Percentiles rank a stretch among this genome's conserved stretches.
These are phyloP conservation scores for Zaprionus bogoriensis DNA, from an alignment of 2,888 invertebrate species.

Conservation along the genomic window DNA sequence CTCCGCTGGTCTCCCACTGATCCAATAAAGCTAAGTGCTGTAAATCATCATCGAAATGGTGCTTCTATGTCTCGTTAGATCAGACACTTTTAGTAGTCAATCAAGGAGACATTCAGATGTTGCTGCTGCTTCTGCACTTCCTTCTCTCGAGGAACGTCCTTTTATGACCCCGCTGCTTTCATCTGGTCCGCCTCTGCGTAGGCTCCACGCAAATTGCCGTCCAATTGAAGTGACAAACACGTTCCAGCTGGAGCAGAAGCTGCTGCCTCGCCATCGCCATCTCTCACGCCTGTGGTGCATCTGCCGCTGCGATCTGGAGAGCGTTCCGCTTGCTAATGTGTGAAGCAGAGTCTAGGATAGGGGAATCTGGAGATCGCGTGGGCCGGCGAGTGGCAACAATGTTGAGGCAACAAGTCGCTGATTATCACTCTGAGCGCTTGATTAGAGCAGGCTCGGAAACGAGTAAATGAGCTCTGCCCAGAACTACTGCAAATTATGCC, in stretches of 20 bases:
- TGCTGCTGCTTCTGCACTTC: background rate
- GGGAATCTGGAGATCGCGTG: constrained; percentile 40
- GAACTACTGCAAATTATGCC: constrained; percentile 51
- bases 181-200: constrained; percentile 47
- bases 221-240: constrained; percentile 55
- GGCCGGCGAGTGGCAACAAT: constrained; percentile 39
- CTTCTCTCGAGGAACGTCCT: constrained; percentile 34
- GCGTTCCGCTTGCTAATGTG: constrained; percentile 61
- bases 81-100: constrained; percentile 12
- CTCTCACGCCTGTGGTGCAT: constrained; percentile 50
- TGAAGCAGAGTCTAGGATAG: constrained; percentile 35
- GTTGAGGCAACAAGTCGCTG: constrained; percentile 51
- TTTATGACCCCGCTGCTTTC: constrained; percentile 48
- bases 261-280: constrained; percentile 29
- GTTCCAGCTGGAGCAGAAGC: constrained; percentile 37
- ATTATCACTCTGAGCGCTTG: constrained; percentile 53
- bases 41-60: constrained; percentile 17
- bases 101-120: constrained; percentile 15
- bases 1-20: constrained; percentile 24
- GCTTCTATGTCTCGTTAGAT: constrained; percentile 24
- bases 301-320: constrained; percentile 52
- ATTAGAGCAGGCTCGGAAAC: constrained; percentile 31
- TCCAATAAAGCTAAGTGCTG: constrained; percentile 32
- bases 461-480: constrained; percentile 43
- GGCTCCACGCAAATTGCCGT: constrained; percentile 23